Evolutionary conservation across 2,113 vertebrate genomes (phyloP).

Genomic region (Bos javanicus): DNA sequence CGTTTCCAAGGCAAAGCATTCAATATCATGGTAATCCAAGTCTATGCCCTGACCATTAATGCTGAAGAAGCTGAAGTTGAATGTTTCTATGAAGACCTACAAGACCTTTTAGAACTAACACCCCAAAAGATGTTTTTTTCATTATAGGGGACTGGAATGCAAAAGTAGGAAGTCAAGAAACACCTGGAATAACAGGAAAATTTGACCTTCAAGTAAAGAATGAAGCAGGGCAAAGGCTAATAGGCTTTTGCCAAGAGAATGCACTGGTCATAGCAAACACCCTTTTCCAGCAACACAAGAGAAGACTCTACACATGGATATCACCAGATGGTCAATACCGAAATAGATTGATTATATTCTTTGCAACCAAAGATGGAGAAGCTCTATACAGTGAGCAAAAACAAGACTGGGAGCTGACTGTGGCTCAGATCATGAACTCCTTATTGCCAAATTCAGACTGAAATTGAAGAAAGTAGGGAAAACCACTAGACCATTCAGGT

Average conservation of each 20-base stretch:
- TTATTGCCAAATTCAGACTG: background rate
- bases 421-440: background rate
- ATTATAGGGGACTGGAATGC: background rate
- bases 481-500: background rate
- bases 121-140: background rate
- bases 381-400: background rate
- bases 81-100: background rate
- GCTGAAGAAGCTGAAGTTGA: background rate
- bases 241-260: accelerated
- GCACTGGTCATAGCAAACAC: background rate
- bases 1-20: background rate
- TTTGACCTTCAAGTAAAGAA: accelerated
- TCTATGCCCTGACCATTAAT: background rate
- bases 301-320: accelerated
- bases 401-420: accelerated
- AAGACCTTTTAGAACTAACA: background rate
- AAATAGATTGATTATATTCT: background rate
- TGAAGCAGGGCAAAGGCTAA: background rate
- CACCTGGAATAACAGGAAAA: background rate
- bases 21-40: background rate
- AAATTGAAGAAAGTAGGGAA: background rate
- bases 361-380: background rate
- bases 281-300: background rate
- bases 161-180: background rate
- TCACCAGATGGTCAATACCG: background rate